Evolutionary conservation across 2,797 vertebrate genomes (phyloP).

Genomic region (Myiotriccus ornatus): DNA sequence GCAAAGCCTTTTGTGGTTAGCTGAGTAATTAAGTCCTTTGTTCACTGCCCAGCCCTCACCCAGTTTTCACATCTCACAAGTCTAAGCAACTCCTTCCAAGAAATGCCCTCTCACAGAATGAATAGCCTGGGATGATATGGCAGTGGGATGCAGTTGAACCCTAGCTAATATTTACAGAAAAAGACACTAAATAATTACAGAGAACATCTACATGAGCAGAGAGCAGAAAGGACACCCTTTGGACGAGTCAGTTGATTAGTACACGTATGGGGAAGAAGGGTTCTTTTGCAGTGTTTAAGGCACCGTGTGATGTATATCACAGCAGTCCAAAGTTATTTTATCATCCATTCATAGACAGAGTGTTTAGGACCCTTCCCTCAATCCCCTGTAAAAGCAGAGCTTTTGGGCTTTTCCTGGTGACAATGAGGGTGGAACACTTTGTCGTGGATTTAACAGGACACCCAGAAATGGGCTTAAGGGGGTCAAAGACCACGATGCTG

Average conservation of each 20-base stretch:
- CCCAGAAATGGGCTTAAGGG: not conserved
- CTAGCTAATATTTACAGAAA: not conserved
- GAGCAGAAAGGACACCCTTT: rapidly evolving
- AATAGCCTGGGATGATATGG: not conserved
- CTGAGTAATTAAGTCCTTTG: not conserved
- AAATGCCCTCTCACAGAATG: not conserved
- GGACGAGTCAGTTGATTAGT: not conserved
- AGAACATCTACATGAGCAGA: not conserved
- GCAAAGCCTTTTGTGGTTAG: not conserved
- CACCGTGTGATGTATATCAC: not conserved
- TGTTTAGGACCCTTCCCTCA: not conserved
- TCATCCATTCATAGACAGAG: not conserved
- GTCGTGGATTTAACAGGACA: not conserved
- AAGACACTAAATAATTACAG: not conserved
- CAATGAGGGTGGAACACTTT: not conserved
- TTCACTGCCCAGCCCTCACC: not conserved
- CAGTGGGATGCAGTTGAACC: not conserved
- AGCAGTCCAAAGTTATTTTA: not conserved
- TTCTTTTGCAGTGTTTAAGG: not conserved
- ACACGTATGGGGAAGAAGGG: not conserved
- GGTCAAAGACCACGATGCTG: rapidly evolving
- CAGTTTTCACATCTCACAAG: not conserved
- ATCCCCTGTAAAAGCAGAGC: rapidly evolving
- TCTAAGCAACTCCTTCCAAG: not conserved
- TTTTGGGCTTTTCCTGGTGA: not conserved